Base-by-base conservation (phyloP, 2,113 vertebrate genomes). In the Centropus bengalensis region DNA sequence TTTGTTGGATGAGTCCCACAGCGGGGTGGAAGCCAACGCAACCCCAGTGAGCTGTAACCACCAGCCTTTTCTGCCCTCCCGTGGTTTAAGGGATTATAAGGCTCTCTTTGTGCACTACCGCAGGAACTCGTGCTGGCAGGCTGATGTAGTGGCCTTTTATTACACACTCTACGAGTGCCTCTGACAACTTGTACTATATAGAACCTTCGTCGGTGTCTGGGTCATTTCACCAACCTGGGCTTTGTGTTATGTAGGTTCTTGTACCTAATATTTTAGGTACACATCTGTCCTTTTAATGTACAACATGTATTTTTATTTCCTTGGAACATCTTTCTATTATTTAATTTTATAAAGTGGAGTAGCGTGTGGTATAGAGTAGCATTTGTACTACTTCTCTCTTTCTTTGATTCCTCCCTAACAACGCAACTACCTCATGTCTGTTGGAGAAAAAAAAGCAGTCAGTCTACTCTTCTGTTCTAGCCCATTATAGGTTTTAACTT, bases 141-240 rank as follows among this genome's bases (percentile, higher is more conserved):
- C 95, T 93, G 93, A 86, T 45, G 49, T 88, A 62, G 92, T 87
- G 85, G 94, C 96, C 93, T 93, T 95, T 96, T 98, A 96, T 97
- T 98, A 98, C 97, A 97, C 98, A 98, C 98, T 98, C 98, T 98
- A 97, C 96, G 98, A 98, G 98, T 98, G 98, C 98, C 97, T 98
- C 96, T 96, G 86, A 94, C 96, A 96, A 96, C 95, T 73, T 96
- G 88, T 97, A 86, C 81, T 77, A 79, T 86, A 93, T 33, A 96
- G 95, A 97, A 96, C 96, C 92, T 94, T 96, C 89, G 87, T 77
- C 94, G 88, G 86, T 0, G 73, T 85, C 96, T 93, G 94, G 96
- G 95, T 92, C 82, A 18, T 93, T 93, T 94, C 90, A 88, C 75
- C 87, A 95, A 16, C 95, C 94, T 92, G 91, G 93, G 64, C 95